These are phyloP conservation scores for Anabas testudineus DNA, from an alignment of 2,797 vertebrate genomes.

Conservation along the genomic window DNA sequence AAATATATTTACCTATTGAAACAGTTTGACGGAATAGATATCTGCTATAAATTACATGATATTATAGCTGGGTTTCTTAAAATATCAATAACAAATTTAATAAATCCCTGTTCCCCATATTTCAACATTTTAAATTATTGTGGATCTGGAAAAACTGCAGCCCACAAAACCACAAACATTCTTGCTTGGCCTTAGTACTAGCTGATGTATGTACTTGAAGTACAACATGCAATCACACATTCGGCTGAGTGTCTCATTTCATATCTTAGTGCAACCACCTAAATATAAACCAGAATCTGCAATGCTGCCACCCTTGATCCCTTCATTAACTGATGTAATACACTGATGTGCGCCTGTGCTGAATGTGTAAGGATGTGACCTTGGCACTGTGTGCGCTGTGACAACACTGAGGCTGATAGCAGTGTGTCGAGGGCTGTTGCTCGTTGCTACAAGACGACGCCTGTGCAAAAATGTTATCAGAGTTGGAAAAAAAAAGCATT, in stretches of 20 bases:
- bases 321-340: slow-evolving; percentile 66
- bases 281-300: slow-evolving; percentile 51
- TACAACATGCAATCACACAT: neutral
- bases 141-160: neutral
- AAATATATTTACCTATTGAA: neutral
- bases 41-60: neutral
- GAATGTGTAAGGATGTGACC: slow-evolving; percentile 62
- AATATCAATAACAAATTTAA: neutral
- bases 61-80: neutral
- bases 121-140: neutral
- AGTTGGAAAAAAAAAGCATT: slow-evolving; percentile 19
- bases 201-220: slow-evolving; percentile 1
- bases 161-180: neutral
- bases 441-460: slow-evolving; percentile 35
- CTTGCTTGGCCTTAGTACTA: neutral
- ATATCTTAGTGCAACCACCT: slow-evolving; percentile 28
- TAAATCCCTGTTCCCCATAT: too few species aligned
- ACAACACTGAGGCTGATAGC: slow-evolving; percentile 47
- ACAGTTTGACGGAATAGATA: neutral
- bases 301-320: slow-evolving; percentile 56
- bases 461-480: slow-evolving; percentile 42
- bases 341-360: slow-evolving; percentile 26
- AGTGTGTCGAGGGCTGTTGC: slow-evolving; percentile 7
- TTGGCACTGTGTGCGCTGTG: slow-evolving; percentile 61
- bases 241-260: slow-evolving; percentile 32